These are phyloP conservation scores for Podarcis cretensis DNA, from an alignment of 2,113 vertebrate species.

Conservation along the genomic window DNA sequence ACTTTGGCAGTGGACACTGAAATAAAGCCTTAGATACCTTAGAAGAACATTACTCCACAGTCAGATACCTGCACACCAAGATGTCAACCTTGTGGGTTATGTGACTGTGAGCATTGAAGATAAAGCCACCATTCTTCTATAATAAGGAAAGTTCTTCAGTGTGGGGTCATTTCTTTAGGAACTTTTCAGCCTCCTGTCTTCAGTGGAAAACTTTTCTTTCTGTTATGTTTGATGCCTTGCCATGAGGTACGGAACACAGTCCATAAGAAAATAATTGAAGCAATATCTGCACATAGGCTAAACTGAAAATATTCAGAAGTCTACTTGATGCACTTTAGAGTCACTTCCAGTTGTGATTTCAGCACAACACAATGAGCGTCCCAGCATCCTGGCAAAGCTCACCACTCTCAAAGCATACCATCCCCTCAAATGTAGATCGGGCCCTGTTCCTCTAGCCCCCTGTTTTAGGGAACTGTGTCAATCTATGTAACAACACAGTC, in stretches of 20 bases:
- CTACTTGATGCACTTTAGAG: background rate
- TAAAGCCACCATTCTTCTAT: background rate
- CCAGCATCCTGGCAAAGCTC: background rate
- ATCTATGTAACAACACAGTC: background rate
- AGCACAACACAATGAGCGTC: too few species aligned
- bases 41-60: background rate
- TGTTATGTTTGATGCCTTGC: background rate
- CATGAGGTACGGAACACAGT: background rate
- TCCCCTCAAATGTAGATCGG: background rate
- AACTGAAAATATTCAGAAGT: background rate
- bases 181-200: background rate
- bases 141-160: background rate
- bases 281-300: background rate
- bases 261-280: background rate
- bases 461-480: background rate
- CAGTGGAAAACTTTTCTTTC: background rate
- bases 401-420: background rate
- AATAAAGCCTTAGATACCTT: background rate
- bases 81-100: too few species aligned
- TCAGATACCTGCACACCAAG: background rate
- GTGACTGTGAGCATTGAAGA: background rate
- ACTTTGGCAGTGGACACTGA: too few species aligned
- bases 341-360: background rate
- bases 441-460: background rate
- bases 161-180: background rate